phyloP scores from a whole-genome alignment of 2,113 vertebrate genomes.

The Oplegnathus fasciatus region DNA sequence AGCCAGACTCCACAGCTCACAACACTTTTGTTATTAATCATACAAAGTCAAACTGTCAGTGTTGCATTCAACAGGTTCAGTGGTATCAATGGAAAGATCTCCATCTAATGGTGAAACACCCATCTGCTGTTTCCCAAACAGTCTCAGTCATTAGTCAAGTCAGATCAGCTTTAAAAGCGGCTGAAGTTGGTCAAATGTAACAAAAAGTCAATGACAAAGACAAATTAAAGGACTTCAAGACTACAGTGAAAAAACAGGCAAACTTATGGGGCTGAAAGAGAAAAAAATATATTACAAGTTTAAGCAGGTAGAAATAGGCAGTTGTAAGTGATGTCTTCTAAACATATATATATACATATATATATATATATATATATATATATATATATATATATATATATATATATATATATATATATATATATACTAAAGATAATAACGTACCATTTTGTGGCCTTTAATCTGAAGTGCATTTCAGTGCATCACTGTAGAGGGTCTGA shows the following conservation, averaged over 20 bases:
- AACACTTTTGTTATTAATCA: too few species aligned
- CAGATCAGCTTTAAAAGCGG: background rate
- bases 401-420: too few species aligned
- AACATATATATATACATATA: too few species aligned
- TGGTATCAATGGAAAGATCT: conserved; percentile 28
- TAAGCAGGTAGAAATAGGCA: background rate
- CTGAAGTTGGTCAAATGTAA: background rate
- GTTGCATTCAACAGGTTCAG: background rate
- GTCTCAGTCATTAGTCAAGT: background rate
- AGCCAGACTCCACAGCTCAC: background rate
- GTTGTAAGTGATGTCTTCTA: background rate
- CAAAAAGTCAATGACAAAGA: background rate
- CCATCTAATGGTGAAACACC: conserved; percentile 41
- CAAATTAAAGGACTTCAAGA: background rate
- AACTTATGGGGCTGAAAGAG: background rate
- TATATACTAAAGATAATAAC: background rate
- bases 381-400: too few species aligned
- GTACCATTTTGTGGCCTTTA: background rate
- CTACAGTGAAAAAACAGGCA: background rate
- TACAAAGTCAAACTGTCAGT: too few species aligned
- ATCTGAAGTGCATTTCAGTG: background rate
- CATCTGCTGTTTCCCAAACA: conserved; percentile 1
- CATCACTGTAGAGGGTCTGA: background rate
- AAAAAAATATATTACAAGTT: background rate
- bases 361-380: too few species aligned